Percentiles rank a stretch among this genome's conserved stretches.
These are phyloP conservation scores for Axis porcinus DNA, from an alignment of 2,113 vertebrate species.

Conservation along the genomic window DNA sequence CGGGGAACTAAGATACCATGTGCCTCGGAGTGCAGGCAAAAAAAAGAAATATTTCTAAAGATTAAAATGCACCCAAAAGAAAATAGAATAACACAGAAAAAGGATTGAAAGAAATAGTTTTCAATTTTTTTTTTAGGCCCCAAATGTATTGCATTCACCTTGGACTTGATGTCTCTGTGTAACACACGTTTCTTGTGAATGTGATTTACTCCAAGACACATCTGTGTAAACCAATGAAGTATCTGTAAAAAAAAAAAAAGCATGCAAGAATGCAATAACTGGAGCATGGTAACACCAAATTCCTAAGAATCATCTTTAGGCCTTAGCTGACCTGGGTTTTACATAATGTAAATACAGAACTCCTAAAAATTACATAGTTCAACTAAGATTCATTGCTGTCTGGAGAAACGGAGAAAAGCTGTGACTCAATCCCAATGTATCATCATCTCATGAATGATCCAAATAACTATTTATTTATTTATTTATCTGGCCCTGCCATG, in stretches of 20 bases:
- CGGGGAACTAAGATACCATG: neutral
- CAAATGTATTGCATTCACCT: constrained; percentile 81
- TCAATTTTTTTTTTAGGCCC: neutral
- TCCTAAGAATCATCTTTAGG: neutral
- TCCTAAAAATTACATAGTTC: neutral
- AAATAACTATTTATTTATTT: neutral
- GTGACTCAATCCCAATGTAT: neutral
- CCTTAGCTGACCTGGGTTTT: neutral
- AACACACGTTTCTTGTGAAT: constrained; percentile 90
- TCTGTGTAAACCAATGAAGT: constrained; percentile 92
- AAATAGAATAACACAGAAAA: neutral
- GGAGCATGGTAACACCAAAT: neutral
- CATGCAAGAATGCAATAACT: neutral
- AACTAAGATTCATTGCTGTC: neutral
- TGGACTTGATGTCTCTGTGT: constrained; percentile 95
- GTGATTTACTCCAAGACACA: constrained; percentile 90
- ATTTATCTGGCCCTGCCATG: neutral
- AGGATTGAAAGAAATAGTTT: neutral
- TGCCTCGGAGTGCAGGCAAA: neutral
- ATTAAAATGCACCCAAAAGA: neutral
- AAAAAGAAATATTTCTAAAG: neutral
- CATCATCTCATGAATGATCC: neutral
- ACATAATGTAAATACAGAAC: neutral
- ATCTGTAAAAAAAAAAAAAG: constrained; percentile 79
- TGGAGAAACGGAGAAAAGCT: neutral